Conservation (phyloP, 2,797 vertebrate genomes). For the Sarcophilus harrisii region DNA sequence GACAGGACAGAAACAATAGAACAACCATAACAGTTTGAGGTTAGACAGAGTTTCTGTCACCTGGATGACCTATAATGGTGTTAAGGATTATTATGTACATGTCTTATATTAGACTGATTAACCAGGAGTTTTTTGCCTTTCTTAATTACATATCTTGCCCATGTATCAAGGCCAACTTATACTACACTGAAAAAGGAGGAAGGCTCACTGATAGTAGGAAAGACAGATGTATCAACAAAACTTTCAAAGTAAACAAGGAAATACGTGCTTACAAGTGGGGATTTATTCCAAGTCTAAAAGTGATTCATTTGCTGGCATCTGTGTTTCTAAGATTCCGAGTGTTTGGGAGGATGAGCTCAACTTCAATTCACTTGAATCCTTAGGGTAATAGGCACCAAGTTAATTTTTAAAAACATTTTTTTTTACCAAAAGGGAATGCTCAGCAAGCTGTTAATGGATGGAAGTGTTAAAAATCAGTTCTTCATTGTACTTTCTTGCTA, state of each 20-base stretch:
- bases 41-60: background rate
- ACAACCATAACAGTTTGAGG: background rate
- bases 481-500: conserved; percentile 7
- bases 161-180: conserved; percentile 27
- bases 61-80: background rate
- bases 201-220: conserved; percentile 46
- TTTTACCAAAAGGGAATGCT: conserved; percentile 27
- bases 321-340: conserved; percentile 6
- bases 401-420: background rate
- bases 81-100: background rate
- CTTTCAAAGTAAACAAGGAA: conserved; percentile 63
- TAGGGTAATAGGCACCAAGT: conserved; percentile 18
- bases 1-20: background rate
- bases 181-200: conserved; percentile 44
- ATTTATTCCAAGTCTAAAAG: conserved; percentile 42
- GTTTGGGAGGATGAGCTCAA: conserved; percentile 56
- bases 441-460: conserved; percentile 43
- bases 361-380: conserved; percentile 45
- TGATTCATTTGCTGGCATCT: conserved; percentile 47
- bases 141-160: background rate
- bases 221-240: conserved; percentile 47
- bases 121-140: background rate
- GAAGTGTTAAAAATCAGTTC: conserved; percentile 25
- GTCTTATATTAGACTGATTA: background rate
- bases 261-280: conserved; percentile 34